These are phyloP conservation scores for Arion vulgaris DNA, from an alignment of 1,140 invertebrate species.

Conservation along the genomic window DNA sequence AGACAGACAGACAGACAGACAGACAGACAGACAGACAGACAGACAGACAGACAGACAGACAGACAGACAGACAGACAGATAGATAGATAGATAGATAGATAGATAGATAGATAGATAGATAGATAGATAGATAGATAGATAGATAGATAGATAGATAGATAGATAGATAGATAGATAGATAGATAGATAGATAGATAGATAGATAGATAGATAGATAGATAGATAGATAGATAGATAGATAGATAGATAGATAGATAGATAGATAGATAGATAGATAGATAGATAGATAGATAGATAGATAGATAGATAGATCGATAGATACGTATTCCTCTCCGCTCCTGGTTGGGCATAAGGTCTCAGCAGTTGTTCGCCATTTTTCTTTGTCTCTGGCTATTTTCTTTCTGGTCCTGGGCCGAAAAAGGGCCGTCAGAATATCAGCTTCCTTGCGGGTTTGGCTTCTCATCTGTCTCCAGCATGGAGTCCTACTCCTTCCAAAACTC, in stretches of 20 bases:
- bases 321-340: too few species aligned
- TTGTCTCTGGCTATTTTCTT: too few species aligned
- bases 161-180: slow-evolving; percentile 18
- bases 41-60: background rate
- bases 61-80: background rate
- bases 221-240: slow-evolving; percentile 16
- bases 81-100: background rate
- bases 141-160: slow-evolving; percentile 18
- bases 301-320: too few species aligned
- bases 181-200: slow-evolving; percentile 4
- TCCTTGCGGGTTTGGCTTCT: too few species aligned
- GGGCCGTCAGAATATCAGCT: too few species aligned
- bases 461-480: too few species aligned
- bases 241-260: slow-evolving; percentile 18
- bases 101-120: background rate
- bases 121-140: slow-evolving; percentile 10
- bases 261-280: slow-evolving; percentile 18
- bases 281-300: slow-evolving; percentile 18
- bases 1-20: background rate
- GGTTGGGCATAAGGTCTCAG: too few species aligned
- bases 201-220: too few species aligned
- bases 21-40: slow-evolving; percentile 1
- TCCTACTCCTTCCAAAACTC: too few species aligned
- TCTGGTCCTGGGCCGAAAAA: too few species aligned
- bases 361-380: too few species aligned